Base-by-base conservation (phyloP, 2,888 invertebrate genomes). In the Frankliniella fusca region DNA sequence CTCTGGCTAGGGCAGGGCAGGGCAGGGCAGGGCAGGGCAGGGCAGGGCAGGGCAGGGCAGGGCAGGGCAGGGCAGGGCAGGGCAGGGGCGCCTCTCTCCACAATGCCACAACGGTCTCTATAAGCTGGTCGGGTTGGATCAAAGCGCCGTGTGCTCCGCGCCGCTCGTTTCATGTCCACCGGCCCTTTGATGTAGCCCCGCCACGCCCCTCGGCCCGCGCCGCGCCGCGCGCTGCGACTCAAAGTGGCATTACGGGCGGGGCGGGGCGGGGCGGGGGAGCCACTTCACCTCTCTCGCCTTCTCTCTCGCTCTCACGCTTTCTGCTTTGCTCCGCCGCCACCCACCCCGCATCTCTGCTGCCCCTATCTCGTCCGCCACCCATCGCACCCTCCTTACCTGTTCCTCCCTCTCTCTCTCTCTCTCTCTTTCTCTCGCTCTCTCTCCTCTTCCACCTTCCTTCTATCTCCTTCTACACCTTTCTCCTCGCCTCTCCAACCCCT, bases 1-100 rank as follows among this genome's bases (percentile, higher is more conserved):
- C 83, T 48, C 82, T 81, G 3, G 83, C 82, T 18, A 81, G 80
- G n/a, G 84, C 84, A 38, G 83, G 80, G 15, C 80, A 70, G 54
- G 54, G 54, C 54, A 20, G 48, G 81, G 80, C n/a, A n/a, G n/a
- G 27, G 83, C 50, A 20, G 82, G 70, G 23, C 82, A 80, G 48
- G 65, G 81, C 27, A 80, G 65, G 18, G 83, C 81, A 23, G 82
- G 83, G 54, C 82, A 81, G 8, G 83, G 83, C n/a, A 81, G 80
- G n/a, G 84, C 84, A 38, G 83, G 80, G 15, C 80, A 70, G 61
- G 82, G 81, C 7, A 83, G 83, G 49, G 82, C 82, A 15, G 80
- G 81, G 18, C 82, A 81, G 54, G 83, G 82, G n/a, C 23, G 70
- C 70, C 70, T 27, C 70, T 76, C 70, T 76, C 70, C 70, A 76